Base-by-base conservation (phyloP, 2,113 vertebrate genomes). In the Calidris pugnax region DNA sequence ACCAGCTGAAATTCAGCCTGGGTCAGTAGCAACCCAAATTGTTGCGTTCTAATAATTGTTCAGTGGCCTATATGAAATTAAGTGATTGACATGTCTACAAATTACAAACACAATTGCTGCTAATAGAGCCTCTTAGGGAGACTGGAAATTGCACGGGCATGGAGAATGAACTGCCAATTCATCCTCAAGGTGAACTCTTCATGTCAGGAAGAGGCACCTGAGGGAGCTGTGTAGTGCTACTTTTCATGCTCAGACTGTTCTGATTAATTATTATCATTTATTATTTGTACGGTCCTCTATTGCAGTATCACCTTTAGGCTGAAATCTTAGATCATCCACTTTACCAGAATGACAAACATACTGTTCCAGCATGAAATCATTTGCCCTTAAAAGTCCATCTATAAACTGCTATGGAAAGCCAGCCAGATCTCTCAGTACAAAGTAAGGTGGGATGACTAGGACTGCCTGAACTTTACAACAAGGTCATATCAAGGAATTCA, bases 191-290 rank as follows among this genome's bases (percentile, higher is more conserved):
- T 95, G 96, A 95, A 93, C 90, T 72, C 77, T 53, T 85, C 57
- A 23, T 69, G 92, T 93, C 92, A 91, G 69, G 62, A 92, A 85
- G 74, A 82, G 62, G 81, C 66, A 95, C 71, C 80, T 94, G 87
- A 21, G 86, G 84, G 86, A 95, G 63, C 28, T 85, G 48, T 59
- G n/a, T 53, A 85, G 89, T 82, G 57, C 63, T 94, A 57, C 53
- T 95, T 97, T 85, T 91, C 86, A 91, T 95, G 86, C 86, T 92
- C 37, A 93, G 62, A 76, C 74, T 95, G 84, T 75, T 96, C 82
- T 91, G 84, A 94, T 87, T 95, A 97, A 96, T 97, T 95, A 96
- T 94, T 92, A 85, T 68, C 62, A 93, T 95, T 93, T 95, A 92
- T 94, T 95, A 76, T 93, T 92, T 95, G 89, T 69, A 85, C 7